These are phyloP conservation scores for Papilio glaucus DNA, from an alignment of 1,140 invertebrate species.

Conservation along the genomic window DNA sequence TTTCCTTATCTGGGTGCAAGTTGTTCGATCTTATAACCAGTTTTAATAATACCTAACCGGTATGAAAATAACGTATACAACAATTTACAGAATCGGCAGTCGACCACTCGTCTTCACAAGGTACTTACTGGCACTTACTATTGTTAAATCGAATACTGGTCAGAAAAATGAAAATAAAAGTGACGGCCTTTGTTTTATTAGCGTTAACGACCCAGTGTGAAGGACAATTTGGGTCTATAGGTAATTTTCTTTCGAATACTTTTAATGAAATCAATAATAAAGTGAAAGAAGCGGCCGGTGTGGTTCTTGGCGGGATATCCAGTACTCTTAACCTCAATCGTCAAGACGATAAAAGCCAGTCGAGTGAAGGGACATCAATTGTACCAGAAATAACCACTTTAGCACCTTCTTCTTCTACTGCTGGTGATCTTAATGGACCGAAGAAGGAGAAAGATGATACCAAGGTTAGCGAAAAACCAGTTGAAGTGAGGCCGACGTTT, in stretches of 20 bases:
- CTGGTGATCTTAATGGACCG: not conserved
- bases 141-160: conserved; percentile 1
- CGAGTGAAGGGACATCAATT: not conserved
- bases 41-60: not conserved
- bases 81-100: not conserved
- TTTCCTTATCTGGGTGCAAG: not conserved
- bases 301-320: conserved; percentile 10
- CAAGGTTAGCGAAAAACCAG: not conserved
- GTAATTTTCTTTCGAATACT: conserved; percentile 19
- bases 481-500: not conserved
- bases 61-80: not conserved
- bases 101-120: not conserved
- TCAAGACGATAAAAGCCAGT: not conserved
- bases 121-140: not conserved
- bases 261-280: conserved; percentile 16
- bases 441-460: not conserved
- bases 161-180: conserved; percentile 28
- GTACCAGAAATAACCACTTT: not conserved
- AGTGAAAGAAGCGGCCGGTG: conserved; percentile 26
- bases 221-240: conserved; percentile 18
- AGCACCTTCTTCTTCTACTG: not conserved
- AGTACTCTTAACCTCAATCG: not conserved
- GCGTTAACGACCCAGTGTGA: conserved; percentile 7
- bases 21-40: not conserved
- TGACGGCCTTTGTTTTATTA: not conserved